Base-by-base conservation (phyloP, 2,888 invertebrate species). In the Lypha dubia region DNA sequence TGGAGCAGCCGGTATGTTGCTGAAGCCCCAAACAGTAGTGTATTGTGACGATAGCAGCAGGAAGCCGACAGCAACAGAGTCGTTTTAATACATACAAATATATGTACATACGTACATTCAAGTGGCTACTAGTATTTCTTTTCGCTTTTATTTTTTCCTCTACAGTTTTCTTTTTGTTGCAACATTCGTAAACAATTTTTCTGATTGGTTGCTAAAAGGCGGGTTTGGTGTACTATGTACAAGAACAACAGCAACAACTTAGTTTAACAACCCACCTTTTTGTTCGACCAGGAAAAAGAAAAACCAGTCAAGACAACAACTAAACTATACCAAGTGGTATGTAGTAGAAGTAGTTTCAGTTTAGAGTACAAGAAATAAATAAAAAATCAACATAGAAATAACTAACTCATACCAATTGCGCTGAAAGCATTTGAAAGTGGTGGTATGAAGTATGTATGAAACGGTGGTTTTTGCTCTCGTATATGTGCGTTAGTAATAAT, bases 101-200 rank as follows among this genome's bases (percentile, higher is more conserved):
- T n/a, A n/a, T n/a, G n/a, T n/a, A n/a, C n/a, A n/a, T n/a, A n/a
- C n/a, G n/a, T 80, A 73, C 67, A 76, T 76, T 76, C 75, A 60
- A 74, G 62, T 41, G 46, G 53, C 51, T 46, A 75, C 22, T 79
- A 32, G 71, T 56, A 20, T 71, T 62, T 68, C 41, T 58, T 44
- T 44, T 79, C 22, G 8, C 46, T 56, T 51, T 20, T 65, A 44
- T 71, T 84, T 63, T 73, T 68, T 86, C 82, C 80, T 73, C 86
- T 79, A 83, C 87, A 87, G 88, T 88, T 90, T 90, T 88, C 86
- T 89, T 90, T 90, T 91, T 90, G 87, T 86, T 87, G 76, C 74
- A 85, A 87, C 86, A 89, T 90, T 90, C 90, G 90, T 90, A 90
- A 90, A 90, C 90, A 90, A 90, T 90, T 91, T 90, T 88, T 91